Evolutionary conservation across 2,797 vertebrate species (phyloP), one percentile per base, ranked within the genome.

Genomic region (Fratercula arctica): DNA sequence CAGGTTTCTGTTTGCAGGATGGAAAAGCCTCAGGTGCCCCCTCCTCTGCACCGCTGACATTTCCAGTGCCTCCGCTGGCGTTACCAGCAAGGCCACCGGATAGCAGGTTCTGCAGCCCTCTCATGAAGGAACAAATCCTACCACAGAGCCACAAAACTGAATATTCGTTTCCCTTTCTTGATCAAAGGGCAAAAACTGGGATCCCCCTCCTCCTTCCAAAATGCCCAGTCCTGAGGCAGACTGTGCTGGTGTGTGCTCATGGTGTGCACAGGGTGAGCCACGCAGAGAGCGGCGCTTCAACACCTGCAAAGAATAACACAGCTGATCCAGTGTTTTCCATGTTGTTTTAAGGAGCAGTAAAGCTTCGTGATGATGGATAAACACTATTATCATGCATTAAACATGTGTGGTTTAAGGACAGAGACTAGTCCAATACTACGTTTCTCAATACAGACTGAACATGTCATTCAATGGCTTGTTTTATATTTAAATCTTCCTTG

Each of bases 401-500:
- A 85, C 48, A 77, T 46, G 3, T 43, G 68, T 81, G 77, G 68
- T 87, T 96, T 96, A 93, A 94, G 77, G 84, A 93, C 53, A 73
- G 59, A 59, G 43, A 67, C 76, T 28, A 85, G 50, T 16, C 72
- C 51, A 72, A 45, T 45, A 57, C 3, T 37, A 84, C 64, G 26
- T 61, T 97, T 93, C 97, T 85, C 87, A 88, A 91, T 85, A 85
- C 31, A 41, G 46, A 72, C 83, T 81, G 79, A 92, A 94, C 10
- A 25, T 6, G 26, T 56, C 14, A 64, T 74, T 77, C 68, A 93
- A 24, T 48, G 73, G 13, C 73, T 76, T n/a, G 79, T 93, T 82
- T 83, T 75, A 69, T 75, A 73, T 73, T 68, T 70, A 53, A 74
- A 59, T 72, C 25, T 66, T 83, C 28, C 59, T 46, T 45, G 39